Base-by-base conservation (phyloP, 35 echinoderm and acorn worm species). In the Ptychodera flava region DNA sequence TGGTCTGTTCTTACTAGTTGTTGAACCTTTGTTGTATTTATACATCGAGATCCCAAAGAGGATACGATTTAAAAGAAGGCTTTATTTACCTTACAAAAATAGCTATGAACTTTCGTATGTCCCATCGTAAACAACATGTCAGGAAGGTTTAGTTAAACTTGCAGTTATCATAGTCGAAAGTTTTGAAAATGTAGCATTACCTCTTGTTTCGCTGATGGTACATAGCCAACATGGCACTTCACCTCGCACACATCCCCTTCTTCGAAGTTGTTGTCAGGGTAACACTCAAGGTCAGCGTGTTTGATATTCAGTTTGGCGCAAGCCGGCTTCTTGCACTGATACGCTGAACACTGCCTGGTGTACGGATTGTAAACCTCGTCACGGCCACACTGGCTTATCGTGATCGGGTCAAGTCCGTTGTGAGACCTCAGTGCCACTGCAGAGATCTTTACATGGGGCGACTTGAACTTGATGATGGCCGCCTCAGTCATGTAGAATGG, bases 161-260 rank as follows among this genome's bases (percentile, higher is more conserved):
- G n/a, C n/a, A n/a, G n/a, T n/a, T n/a, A n/a, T n/a, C n/a, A n/a
- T n/a, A n/a, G n/a, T n/a, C n/a, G n/a, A n/a, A n/a, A n/a, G n/a
- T n/a, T n/a, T n/a, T n/a, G n/a, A n/a, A n/a, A n/a, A n/a, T n/a
- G n/a, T n/a, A n/a, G n/a, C n/a, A n/a, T n/a, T n/a, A n/a, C n/a
- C n/a, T n/a, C n/a, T n/a, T n/a, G n/a, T n/a, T n/a, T n/a, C n/a
- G n/a, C 78, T 0, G 35, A 38, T 1, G 92, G 93, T 78, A 87
- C 80, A 52, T 99, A 93, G 35, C 96, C 96, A 16, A 32, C 52
- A 33, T 92, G 34, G 82, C 96, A 99, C 16, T 78, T 32, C 14
- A 92, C 86, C 22, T 78, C 16, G 79, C 93, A 99, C 0, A 38
- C 22, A 31, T 97, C 95, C 0, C 96, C 96, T 77, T 99, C 96